Percentiles rank a stretch among this genome's conserved stretches.
These are phyloP conservation scores for Eilema depressum DNA, from an alignment of 2,888 invertebrate species.

Conservation along the genomic window DNA sequence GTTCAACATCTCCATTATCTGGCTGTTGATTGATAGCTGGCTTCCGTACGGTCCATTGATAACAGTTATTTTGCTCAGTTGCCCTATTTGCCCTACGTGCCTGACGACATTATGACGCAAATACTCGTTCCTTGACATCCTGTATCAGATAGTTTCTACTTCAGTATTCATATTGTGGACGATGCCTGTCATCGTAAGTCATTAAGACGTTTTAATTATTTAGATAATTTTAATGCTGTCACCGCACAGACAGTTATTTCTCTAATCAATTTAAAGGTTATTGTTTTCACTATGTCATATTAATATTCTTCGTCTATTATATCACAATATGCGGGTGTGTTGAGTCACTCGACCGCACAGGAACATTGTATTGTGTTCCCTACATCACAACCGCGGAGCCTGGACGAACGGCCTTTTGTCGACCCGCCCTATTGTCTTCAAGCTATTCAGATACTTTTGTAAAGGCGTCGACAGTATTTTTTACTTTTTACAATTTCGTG, in stretches of 20 bases:
- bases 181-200: conserved; percentile 41
- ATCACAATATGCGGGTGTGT: conserved; percentile 70
- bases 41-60: conserved; percentile 71
- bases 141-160: conserved; percentile 61
- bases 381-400: conserved; percentile 69
- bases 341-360: conserved; percentile 79
- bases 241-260: conserved; percentile 22
- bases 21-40: conserved; percentile 79
- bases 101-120: conserved; percentile 34
- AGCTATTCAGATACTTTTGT: conserved; percentile 73
- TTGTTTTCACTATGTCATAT: conserved; percentile 42
- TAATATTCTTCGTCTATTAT: conserved; percentile 52
- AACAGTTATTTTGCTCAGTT: conserved; percentile 67
- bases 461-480: conserved; percentile 64
- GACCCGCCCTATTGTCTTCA: conserved; percentile 75
- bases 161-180: conserved; percentile 51
- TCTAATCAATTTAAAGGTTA: conserved; percentile 41
- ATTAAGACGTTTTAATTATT: conserved; percentile 37
- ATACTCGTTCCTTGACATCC: conserved; percentile 61
- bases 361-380: conserved; percentile 75
- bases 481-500: conserved; percentile 60
- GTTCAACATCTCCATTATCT: conserved; percentile 81
- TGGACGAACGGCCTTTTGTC: conserved; percentile 76
- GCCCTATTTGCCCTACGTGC: conserved; percentile 66
- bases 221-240: conserved; percentile 39